phyloP scores from a whole-genome alignment of 2,888 invertebrate genomes.

The Tortrix viridana region DNA sequence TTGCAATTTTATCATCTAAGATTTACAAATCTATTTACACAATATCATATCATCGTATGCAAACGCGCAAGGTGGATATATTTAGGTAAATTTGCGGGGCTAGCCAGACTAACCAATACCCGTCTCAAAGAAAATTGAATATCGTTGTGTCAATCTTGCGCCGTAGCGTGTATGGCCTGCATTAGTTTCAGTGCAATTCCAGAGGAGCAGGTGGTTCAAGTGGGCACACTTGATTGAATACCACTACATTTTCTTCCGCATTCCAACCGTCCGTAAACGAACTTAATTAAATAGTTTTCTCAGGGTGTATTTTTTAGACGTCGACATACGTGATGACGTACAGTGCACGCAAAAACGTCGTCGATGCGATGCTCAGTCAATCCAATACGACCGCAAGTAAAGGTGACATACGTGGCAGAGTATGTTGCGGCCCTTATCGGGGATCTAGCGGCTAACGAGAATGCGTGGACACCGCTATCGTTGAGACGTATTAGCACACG shows the following conservation, averaged over 20 bases:
- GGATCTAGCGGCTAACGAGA: slow-evolving; percentile 53
- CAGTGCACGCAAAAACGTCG: slow-evolving; percentile 20
- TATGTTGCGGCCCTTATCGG: slow-evolving; percentile 56
- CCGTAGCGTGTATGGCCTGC: not conserved
- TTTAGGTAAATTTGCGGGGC: no score
- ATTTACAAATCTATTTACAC: no score
- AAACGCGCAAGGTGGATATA: no score
- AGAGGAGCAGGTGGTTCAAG: not conserved
- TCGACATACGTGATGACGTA: slow-evolving; percentile 23
- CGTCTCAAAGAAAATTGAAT: no score
- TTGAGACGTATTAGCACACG: slow-evolving; percentile 62
- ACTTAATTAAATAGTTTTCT: slow-evolving; percentile 37
- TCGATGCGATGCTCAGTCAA: slow-evolving; percentile 12
- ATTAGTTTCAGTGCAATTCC: no score
- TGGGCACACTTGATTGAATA: slow-evolving; percentile 6
- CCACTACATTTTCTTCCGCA: slow-evolving; percentile 16
- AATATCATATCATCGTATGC: no score
- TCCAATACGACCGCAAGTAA: slow-evolving; percentile 25
- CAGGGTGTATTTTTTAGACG: slow-evolving; percentile 21
- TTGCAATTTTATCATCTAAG: no score
- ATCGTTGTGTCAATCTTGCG: no score
- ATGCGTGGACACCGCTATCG: slow-evolving; percentile 53
- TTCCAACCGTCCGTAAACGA: slow-evolving; percentile 23
- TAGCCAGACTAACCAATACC: no score
- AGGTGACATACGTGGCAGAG: slow-evolving; percentile 30